Evolutionary conservation across 2,113 vertebrate genomes (phyloP).

Genomic region (Siniperca knerii): DNA sequence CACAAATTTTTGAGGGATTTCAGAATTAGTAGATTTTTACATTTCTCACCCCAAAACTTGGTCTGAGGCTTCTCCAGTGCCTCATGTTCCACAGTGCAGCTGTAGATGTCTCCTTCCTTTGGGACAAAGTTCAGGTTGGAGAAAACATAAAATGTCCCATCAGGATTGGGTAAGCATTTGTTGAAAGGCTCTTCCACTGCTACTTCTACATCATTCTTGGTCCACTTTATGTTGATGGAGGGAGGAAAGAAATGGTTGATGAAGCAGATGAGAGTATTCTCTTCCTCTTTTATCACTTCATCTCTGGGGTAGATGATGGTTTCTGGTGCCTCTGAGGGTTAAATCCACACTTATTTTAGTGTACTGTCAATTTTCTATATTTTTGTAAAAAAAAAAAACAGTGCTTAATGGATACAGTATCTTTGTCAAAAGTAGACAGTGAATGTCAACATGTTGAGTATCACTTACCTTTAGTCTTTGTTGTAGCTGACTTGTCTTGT

Average conservation of each 20-base stretch:
- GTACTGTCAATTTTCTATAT: not conserved
- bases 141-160: conserved; percentile 36
- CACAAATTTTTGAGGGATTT: not conserved
- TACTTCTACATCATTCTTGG: conserved; percentile 46
- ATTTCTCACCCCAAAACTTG: conserved; percentile 47
- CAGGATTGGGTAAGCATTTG: conserved; percentile 18
- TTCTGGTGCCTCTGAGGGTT: conserved; percentile 39
- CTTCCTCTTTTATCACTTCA: conserved; percentile 18
- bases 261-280: conserved; percentile 64
- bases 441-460: not conserved
- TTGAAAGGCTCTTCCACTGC: conserved; percentile 6
- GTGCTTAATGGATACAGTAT: not conserved
- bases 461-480: conserved; percentile 9
- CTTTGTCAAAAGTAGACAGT: not conserved
- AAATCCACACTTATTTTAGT: not conserved
- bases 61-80: conserved; percentile 18
- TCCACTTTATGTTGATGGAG: conserved; percentile 42
- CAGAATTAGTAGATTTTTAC: not conserved
- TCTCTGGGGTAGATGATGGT: conserved; percentile 42
- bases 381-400: not conserved
- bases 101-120: conserved; percentile 50
- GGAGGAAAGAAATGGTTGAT: conserved; percentile 50
- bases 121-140: conserved; percentile 45
- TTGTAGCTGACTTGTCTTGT: not conserved
- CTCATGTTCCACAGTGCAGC: conserved; percentile 60